phyloP scores from a whole-genome alignment of 2,797 vertebrate genomes.

The Odontamblyopus lacepedii region DNA sequence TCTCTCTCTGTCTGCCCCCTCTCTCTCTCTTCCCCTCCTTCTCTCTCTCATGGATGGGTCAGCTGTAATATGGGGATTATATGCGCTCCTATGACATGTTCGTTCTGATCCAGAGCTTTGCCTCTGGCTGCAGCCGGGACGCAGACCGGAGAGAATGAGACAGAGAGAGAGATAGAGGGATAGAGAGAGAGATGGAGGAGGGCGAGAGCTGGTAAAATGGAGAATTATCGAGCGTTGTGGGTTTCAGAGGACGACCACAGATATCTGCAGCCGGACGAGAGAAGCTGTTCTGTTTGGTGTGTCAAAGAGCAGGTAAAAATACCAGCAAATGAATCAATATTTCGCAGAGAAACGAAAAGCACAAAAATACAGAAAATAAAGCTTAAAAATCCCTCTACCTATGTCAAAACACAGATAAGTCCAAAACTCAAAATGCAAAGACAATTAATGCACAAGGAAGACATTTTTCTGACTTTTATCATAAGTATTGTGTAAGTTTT shows the following conservation, averaged over 20 bases:
- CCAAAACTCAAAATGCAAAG: too few relatives aligned
- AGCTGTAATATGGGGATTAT: constrained; percentile 67
- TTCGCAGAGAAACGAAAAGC: too few relatives aligned
- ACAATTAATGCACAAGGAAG: too few relatives aligned
- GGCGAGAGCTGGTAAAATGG: constrained; percentile 18
- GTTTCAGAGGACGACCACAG: neutral
- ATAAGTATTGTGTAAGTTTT: too few relatives aligned
- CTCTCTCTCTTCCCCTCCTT: constrained; percentile 19
- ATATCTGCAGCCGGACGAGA: too few relatives aligned
- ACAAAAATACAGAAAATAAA: too few relatives aligned
- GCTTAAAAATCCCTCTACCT: too few relatives aligned
- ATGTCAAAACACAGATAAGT: too few relatives aligned
- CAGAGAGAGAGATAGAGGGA: constrained; percentile 3
- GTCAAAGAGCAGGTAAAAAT: too few relatives aligned
- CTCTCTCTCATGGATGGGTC: constrained; percentile 43
- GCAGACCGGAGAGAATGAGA: constrained; percentile 7
- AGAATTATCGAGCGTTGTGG: constrained; percentile 13
- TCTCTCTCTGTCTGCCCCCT: neutral
- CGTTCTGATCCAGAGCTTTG: constrained; percentile 50
- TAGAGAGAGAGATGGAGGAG: constrained; percentile 14
- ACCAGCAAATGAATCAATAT: too few relatives aligned
- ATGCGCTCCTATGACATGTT: constrained; percentile 53
- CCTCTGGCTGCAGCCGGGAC: constrained; percentile 32
- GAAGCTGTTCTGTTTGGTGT: too few relatives aligned
- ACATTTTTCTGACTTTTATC: too few relatives aligned